phyloP scores from a whole-genome alignment of 2,797 vertebrate species.

The Anniella stebbinsi region DNA sequence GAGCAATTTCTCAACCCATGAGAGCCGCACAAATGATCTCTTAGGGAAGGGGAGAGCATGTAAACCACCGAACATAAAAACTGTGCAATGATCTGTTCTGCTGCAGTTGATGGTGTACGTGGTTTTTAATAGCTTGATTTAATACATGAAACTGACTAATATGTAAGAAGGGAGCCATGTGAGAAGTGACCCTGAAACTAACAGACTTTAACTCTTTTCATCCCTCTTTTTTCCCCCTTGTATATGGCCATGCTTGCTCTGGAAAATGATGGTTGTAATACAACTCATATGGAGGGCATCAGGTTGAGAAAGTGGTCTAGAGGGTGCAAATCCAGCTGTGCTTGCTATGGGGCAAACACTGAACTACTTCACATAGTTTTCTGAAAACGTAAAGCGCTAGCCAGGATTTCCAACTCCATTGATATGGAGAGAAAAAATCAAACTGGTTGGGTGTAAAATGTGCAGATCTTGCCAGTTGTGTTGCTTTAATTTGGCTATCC shows the following conservation, averaged over 20 bases:
- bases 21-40: background rate
- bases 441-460: background rate
- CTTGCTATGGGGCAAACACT: background rate
- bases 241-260: background rate
- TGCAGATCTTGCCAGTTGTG: slow-evolving; percentile 42
- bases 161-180: background rate
- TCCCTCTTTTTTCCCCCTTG: no score
- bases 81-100: no score
- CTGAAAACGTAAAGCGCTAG: background rate
- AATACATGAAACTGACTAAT: background rate
- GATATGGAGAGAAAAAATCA: background rate
- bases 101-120: background rate
- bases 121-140: background rate
- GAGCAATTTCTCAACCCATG: background rate
- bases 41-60: background rate
- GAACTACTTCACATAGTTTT: background rate
- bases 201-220: background rate
- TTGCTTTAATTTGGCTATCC: slow-evolving; percentile 39
- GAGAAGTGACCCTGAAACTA: background rate
- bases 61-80: background rate
- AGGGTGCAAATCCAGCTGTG: background rate
- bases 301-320: background rate
- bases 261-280: background rate
- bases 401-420: background rate
- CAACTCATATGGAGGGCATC: background rate